A percentile compares a stretch with the other conserved stretches of the same genome.
phyloP scores from a whole-genome alignment of 2,113 vertebrate species.

The Fukomys damarensis region DNA sequence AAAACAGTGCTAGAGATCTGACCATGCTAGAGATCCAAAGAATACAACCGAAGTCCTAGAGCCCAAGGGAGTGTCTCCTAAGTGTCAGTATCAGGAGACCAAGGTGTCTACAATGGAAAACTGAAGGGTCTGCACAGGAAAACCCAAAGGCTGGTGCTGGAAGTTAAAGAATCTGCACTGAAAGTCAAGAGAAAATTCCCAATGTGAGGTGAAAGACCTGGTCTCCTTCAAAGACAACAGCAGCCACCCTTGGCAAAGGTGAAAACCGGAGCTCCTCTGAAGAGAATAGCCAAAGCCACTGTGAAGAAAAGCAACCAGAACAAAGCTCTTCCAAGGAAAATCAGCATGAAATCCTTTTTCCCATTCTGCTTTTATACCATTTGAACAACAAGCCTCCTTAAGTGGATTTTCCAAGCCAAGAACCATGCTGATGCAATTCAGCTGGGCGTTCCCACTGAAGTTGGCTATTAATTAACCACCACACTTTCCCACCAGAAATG shows the following conservation, averaged over 20 bases:
- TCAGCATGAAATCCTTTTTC: background rate
- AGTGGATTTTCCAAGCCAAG: background rate
- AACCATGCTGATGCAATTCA: background rate
- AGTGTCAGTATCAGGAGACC: background rate
- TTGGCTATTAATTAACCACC: background rate
- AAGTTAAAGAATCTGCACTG: background rate
- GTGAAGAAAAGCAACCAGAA: background rate
- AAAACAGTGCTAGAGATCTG: background rate
- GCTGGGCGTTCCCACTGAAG: background rate
- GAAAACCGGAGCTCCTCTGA: background rate
- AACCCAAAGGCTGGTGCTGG: background rate
- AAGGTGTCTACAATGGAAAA: background rate
- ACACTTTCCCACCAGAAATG: background rate
- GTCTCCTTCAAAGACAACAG: background rate
- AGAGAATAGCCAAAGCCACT: background rate
- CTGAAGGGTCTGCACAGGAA: background rate
- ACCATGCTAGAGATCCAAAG: background rate
- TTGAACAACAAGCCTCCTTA: background rate
- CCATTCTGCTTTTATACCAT: background rate
- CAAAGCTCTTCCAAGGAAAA: background rate
- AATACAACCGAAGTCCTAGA: background rate
- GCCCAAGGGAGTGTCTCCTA: background rate
- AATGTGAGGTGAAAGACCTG: background rate
- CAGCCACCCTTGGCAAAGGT: background rate
- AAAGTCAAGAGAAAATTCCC: background rate